These are phyloP conservation scores for Brachionus sp. DNA, from an alignment of 1,140 invertebrate species.

Conservation along the genomic window DNA sequence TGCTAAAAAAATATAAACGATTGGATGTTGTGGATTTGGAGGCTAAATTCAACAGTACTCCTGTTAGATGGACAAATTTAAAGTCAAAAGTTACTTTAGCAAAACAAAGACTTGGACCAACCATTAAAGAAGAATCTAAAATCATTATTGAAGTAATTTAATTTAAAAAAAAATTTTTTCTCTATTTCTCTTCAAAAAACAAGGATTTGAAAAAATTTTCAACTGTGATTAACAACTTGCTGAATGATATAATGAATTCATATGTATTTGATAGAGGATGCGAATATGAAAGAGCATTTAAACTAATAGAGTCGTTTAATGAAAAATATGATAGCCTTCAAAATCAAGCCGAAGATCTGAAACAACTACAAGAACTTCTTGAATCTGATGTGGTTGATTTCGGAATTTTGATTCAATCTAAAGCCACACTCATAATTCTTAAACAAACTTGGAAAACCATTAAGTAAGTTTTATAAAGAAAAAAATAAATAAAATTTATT, in stretches of 20 bases:
- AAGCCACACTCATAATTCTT: conserved; percentile 51
- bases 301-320: conserved; percentile 57
- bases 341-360: conserved; percentile 51
- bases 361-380: conserved; percentile 58
- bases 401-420: conserved; percentile 53
- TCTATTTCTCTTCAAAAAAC: neutral
- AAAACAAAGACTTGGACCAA: conserved; percentile 59
- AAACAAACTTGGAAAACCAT: conserved; percentile 59
- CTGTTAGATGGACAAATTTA: conserved; percentile 57
- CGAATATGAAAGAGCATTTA: conserved; percentile 43
- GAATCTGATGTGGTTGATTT: conserved; percentile 58
- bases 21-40: conserved; percentile 54
- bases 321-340: conserved; percentile 49
- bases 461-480: conserved; percentile 48
- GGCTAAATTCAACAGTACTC: conserved; percentile 54
- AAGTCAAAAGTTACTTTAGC: conserved; percentile 59
- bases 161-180: conserved; percentile 47
- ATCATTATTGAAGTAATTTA: conserved; percentile 51
- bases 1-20: conserved; percentile 58
- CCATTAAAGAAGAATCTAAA: conserved; percentile 59
- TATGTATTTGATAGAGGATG: conserved; percentile 39
- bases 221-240: conserved; percentile 22
- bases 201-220: conserved; percentile 33
- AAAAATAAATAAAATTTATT: neutral
- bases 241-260: conserved; percentile 3